Evolutionary conservation across 2,888 invertebrate species (phyloP).

Genomic region (Dicyrtoma fusca): DNA sequence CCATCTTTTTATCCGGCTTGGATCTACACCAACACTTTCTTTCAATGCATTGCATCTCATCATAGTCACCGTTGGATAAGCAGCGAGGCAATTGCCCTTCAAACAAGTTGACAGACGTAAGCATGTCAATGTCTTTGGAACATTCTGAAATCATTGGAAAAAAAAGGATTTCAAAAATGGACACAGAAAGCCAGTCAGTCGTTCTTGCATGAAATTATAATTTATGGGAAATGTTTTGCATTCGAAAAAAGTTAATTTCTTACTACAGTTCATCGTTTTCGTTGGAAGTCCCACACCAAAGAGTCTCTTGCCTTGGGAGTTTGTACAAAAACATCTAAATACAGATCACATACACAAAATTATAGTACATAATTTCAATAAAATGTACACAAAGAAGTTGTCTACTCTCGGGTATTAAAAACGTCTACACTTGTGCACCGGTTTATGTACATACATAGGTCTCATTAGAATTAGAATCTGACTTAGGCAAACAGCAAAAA

Average conservation of each 20-base stretch:
- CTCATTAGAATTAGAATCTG: neutral
- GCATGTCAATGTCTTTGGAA: slow-evolving; percentile 47
- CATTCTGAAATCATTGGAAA: slow-evolving; percentile 45
- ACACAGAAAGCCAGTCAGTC: too few relatives aligned
- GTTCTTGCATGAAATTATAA: too few relatives aligned
- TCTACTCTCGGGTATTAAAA: too few relatives aligned
- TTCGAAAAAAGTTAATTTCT: slow-evolving; percentile 46
- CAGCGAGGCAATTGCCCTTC: slow-evolving; percentile 64
- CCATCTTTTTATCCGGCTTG: slow-evolving; percentile 34
- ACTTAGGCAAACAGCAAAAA: too few relatives aligned
- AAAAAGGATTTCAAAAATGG: neutral
- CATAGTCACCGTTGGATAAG: slow-evolving; percentile 69
- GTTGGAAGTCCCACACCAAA: slow-evolving; percentile 66
- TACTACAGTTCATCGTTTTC: slow-evolving; percentile 67
- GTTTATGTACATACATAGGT: too few relatives aligned
- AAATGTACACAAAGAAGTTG: neutral
- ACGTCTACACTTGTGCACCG: too few relatives aligned
- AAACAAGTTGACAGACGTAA: slow-evolving; percentile 42
- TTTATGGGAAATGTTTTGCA: neutral
- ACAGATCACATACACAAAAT: neutral
- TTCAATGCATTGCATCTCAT: slow-evolving; percentile 67
- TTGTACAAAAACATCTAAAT: slow-evolving; percentile 60
- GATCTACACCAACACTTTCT: slow-evolving; percentile 66
- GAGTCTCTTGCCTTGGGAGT: slow-evolving; percentile 67
- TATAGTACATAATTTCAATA: neutral